Conservation (phyloP, 2,113 vertebrate species). For the Platycercus adscitus region DNA sequence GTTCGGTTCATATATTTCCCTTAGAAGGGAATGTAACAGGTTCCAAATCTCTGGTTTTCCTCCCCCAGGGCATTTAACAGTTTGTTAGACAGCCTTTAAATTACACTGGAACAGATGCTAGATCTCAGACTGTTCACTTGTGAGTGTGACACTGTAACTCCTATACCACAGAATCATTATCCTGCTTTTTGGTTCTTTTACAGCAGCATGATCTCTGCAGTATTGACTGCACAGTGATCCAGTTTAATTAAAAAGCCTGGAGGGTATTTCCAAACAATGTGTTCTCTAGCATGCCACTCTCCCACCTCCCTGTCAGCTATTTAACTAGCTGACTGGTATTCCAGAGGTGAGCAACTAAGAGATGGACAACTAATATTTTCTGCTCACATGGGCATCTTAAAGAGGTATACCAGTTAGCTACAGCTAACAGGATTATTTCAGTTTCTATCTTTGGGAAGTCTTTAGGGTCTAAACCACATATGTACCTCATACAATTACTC, state of each 20-base stretch:
- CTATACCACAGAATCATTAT: not conserved
- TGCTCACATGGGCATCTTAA: not conserved
- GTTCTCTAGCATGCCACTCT: not conserved
- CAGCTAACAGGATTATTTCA: not conserved
- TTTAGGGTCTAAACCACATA: not conserved
- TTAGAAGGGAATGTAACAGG: not conserved
- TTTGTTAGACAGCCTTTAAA: not conserved
- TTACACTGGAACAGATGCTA: not conserved
- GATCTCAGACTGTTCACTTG: not conserved
- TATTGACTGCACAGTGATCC: not conserved
- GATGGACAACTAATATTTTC: not conserved
- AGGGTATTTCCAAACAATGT: not conserved
- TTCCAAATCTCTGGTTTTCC: not conserved
- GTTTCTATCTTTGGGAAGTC: not conserved
- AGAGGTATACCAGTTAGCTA: not conserved
- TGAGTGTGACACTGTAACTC: not conserved
- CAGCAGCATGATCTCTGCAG: not conserved
- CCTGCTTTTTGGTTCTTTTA: not conserved
- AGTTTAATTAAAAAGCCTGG: not conserved
- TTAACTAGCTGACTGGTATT: not conserved
- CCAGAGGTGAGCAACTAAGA: not conserved
- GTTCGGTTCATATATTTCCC: not conserved
- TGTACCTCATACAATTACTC: fast-evolving
- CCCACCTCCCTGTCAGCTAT: not conserved
- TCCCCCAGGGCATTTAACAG: not conserved